Base-by-base conservation (phyloP, 2,797 vertebrate species). In the Prunella strophiata region DNA sequence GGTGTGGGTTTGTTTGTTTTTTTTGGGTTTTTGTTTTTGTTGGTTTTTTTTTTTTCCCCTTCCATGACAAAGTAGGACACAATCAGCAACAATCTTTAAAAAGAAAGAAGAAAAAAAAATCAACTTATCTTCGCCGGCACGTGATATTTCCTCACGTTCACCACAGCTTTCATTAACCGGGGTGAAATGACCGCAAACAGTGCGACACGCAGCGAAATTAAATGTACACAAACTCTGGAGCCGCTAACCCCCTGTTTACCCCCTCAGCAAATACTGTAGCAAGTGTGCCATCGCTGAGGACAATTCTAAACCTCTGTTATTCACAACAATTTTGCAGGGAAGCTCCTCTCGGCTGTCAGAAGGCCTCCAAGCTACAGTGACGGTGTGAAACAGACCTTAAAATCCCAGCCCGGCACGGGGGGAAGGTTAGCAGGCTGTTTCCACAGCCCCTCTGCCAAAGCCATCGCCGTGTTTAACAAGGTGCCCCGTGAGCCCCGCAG, bases 161-260 rank as follows among this genome's bases (percentile, higher is more conserved):
- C 91, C 91, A 92, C 29, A 93, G 93, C 88, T 97, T 97, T 97
- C 95, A 97, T 97, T 97, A 97, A 96, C 50, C 5, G 29, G 65
- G 77, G 83, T 91, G 94, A 97, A 97, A 97, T 95, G 93, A 93
- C 96, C 70, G 23, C 96, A 94, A 97, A 98, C 97, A 97, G 96
- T 89, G 96, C 79, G 65, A 97, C 96, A 94, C 85, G 68, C 94
- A 96, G 96, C 36, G 96, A 97, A 97, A 98, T 97, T 97, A 96
- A 94, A 96, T 68, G 54, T 96, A 97, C 96, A 97, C 94, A 97
- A 85, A 97, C 45, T 85, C 71, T 57, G 43, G 65, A 97, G 85
- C 65, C 86, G 65, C 55, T 32, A 89, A 94, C 88, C 91, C 88
- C 90, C 96, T 66, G 67, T 62, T 90, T 89, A 78, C 34, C 71